Evolutionary conservation across 2,888 invertebrate genomes (phyloP).

Genomic region (Hecatera dysodea): DNA sequence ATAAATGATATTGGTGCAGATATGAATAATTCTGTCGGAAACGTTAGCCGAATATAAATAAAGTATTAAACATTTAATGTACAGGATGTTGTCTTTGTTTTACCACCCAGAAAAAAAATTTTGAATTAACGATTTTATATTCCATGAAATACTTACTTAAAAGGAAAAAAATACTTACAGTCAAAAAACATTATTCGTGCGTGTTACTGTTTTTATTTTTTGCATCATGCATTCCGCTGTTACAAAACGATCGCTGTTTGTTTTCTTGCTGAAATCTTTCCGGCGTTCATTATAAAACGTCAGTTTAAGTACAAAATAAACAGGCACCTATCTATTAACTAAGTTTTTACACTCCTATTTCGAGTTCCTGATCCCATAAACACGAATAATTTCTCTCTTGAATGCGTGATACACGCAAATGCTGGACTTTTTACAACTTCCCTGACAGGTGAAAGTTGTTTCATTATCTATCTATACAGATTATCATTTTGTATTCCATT

Average conservation of each 20-base stretch:
- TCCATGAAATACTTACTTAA: background rate
- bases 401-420: conserved; percentile 67
- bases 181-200: background rate
- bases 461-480: conserved; percentile 37
- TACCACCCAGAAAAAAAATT: background rate
- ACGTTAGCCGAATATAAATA: conserved; percentile 62
- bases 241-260: background rate
- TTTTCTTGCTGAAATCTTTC: conserved; percentile 14
- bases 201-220: conserved; percentile 7
- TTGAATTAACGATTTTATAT: background rate
- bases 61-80: conserved; percentile 43
- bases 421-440: conserved; percentile 52
- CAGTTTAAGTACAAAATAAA: conserved; percentile 11
- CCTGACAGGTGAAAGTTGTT: conserved; percentile 58
- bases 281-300: conserved; percentile 13
- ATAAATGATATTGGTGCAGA: conserved; percentile 58
- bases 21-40: conserved; percentile 58
- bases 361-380: conserved; percentile 56
- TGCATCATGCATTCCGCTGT: background rate
- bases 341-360: conserved; percentile 37
- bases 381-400: conserved; percentile 55
- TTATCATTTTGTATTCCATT: conserved; percentile 30
- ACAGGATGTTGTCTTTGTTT: conserved; percentile 57
- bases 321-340: conserved; percentile 34
- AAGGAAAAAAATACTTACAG: background rate